These are phyloP conservation scores for Lepidurus apus DNA, from an alignment of 1,140 invertebrate species.

Conservation along the genomic window DNA sequence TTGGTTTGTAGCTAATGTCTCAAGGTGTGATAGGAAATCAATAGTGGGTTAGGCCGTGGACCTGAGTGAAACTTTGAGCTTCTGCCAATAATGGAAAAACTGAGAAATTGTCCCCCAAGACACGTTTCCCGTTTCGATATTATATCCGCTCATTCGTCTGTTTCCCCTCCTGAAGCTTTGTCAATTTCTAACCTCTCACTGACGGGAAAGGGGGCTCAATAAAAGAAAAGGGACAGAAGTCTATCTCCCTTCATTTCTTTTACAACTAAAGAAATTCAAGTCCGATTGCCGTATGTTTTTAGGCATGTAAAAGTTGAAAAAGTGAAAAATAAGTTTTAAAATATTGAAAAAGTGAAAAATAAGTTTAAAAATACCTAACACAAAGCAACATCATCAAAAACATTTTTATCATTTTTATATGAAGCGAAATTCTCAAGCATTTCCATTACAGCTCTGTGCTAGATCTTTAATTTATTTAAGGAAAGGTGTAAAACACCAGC, in stretches of 20 bases:
- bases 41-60: neutral
- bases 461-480: neutral
- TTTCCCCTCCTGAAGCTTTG: neutral
- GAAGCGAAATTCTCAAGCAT: neutral
- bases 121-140: neutral
- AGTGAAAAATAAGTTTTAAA: too few species aligned
- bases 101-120: neutral
- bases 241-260: too few species aligned
- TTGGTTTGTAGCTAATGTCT: neutral
- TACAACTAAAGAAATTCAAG: too few species aligned
- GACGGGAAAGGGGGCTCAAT: too few species aligned
- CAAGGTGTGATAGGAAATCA: neutral
- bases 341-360: too few species aligned
- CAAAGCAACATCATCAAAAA: too few species aligned
- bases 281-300: too few species aligned
- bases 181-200: too few species aligned
- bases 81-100: conserved; percentile 9
- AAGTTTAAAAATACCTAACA: too few species aligned
- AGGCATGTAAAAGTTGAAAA: too few species aligned
- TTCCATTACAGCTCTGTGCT: neutral
- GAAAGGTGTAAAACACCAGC: neutral
- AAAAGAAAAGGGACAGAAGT: too few species aligned
- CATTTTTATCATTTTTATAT: too few species aligned
- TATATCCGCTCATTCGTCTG: neutral
- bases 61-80: neutral